Evolutionary conservation across 2,797 vertebrate genomes (phyloP).

Genomic region (Mergus octosetaceus): DNA sequence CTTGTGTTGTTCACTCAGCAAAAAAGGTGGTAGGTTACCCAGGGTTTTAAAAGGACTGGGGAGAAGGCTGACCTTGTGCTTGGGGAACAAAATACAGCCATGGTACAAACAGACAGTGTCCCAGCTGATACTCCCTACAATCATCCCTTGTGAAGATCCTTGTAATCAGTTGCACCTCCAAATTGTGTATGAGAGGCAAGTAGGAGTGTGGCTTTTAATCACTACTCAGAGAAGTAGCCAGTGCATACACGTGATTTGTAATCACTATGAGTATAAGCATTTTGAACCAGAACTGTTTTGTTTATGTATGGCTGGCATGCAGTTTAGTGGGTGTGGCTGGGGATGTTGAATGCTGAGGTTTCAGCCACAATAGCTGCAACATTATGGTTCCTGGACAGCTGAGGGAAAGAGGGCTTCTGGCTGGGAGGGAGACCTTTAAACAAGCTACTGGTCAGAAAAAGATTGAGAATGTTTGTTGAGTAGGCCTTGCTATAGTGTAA

Average conservation of each 20-base stretch:
- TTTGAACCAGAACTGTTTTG: neutral
- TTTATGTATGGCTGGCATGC: neutral
- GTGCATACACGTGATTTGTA: neutral
- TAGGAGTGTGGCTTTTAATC: neutral
- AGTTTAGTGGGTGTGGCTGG: neutral
- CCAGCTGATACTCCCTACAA: neutral
- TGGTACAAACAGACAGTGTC: neutral
- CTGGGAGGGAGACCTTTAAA: neutral
- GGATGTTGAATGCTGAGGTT: neutral
- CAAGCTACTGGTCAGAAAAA: neutral
- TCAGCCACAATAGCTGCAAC: neutral
- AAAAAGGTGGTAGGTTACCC: neutral
- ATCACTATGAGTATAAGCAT: fast-evolving
- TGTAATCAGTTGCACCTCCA: neutral
- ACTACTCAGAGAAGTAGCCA: neutral
- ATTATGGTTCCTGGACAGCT: neutral
- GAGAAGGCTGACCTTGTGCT: neutral
- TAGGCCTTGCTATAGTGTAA: neutral
- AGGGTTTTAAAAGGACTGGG: neutral
- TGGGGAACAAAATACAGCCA: neutral
- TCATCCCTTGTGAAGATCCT: neutral
- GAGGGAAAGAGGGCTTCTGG: neutral
- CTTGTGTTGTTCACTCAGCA: neutral
- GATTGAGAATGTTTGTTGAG: neutral
- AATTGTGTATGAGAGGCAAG: neutral